Conservation (phyloP, 2,113 vertebrate genomes). For the Hipposideros armiger region DNA sequence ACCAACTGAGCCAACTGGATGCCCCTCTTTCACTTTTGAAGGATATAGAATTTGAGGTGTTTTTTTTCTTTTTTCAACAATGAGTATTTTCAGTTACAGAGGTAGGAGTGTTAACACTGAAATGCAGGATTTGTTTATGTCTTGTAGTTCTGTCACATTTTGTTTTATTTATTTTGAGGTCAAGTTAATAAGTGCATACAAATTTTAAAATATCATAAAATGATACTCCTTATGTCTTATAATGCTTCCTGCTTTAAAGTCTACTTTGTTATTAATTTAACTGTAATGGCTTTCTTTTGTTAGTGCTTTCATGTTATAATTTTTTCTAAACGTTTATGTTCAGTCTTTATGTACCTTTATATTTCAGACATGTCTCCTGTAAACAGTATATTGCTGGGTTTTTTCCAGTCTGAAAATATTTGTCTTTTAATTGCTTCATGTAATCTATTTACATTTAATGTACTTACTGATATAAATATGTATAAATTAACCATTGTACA, state of each 20-base stretch:
- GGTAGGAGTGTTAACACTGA: neutral
- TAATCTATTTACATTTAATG: conserved; percentile 33
- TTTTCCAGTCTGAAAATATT: conserved; percentile 19
- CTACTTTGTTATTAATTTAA: conserved; percentile 19
- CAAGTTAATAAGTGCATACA: conserved; percentile 1
- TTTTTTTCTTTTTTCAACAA: neutral
- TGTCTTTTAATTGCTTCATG: neutral
- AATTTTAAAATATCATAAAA: conserved; percentile 17
- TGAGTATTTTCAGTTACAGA: neutral
- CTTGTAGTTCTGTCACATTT: conserved; percentile 2
- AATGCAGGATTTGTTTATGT: neutral
- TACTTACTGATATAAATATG: conserved; percentile 39
- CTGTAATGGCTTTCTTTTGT: conserved; percentile 9
- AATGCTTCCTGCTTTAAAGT: conserved; percentile 29
- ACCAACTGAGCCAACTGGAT: no score
- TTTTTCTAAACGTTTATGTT: neutral
- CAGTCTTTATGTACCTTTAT: neutral
- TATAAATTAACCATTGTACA: neutral
- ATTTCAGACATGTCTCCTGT: conserved; percentile 34
- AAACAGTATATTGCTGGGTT: neutral
- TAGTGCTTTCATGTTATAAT: neutral
- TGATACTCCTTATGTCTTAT: conserved; percentile 2
- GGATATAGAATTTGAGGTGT: conserved; percentile 14
- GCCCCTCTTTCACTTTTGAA: neutral
- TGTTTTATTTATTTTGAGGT: neutral